Evolutionary conservation across 2,797 vertebrate genomes (phyloP), one percentile per base, ranked within the genome.

Genomic region (Oreochromis mossambicus): DNA sequence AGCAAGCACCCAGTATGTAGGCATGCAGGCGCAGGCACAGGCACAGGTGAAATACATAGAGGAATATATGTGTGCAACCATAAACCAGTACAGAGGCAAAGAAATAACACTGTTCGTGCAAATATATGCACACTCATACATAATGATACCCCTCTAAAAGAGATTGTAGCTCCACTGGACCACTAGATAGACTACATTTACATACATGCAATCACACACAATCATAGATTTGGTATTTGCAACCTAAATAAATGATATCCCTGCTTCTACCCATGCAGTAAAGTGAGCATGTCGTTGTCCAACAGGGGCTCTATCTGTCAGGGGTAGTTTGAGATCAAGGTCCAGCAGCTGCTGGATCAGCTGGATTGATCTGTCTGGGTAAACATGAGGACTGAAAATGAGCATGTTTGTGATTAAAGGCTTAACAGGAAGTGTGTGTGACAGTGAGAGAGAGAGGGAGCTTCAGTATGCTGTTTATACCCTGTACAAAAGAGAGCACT

Each of bases 281-380:
- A 86, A 82, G 73, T 15, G 32, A 83, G 77, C 48, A 24, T 58
- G 51, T 82, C 56, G 36, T n/a, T n/a, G n/a, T 86, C 55, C 61
- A 36, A 41, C 48, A 79, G 55, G 14, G 81, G 80, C 68, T 79
- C 73, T 54, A 11, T 78, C 61, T 75, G 56, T 54, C 46, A 78
- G 89, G 73, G 84, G 83, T 24, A 82, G 58, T 68, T 81, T 81
- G 38, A 91, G 87, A 84, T 92, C 85, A 90, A 81, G 36, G 90
- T 89, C 87, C 19, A 4, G 76, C 78, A 87, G 83, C 81, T 86
- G 86, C 82, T 82, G 85, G 83, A 86, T 91, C 82, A 79, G 82
- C 84, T 89, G 77, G 73, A 92, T 92, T 81, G 90, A 92, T 90
- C 73, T 29, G 80, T 91, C 84, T 83, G 87, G 58, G 87, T 89